phyloP scores from a whole-genome alignment of 2,888 invertebrate genomes.

The Aporophyla lueneburgensis region DNA sequence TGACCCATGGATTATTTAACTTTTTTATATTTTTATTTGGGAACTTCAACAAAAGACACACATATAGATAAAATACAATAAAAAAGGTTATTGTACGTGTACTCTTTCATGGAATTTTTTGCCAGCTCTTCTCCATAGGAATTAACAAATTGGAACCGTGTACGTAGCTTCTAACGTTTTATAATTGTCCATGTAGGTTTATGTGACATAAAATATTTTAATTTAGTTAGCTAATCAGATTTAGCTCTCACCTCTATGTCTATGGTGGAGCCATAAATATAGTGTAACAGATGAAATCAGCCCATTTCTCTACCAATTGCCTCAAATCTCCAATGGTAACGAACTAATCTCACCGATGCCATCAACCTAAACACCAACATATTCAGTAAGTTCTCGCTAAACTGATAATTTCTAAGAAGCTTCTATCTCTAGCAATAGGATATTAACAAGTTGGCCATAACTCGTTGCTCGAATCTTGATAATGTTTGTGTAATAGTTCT shows the following conservation, averaged over 20 bases:
- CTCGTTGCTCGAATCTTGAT: constrained; percentile 59
- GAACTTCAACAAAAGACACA: too few species aligned
- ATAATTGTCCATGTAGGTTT: too few species aligned
- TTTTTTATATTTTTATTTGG: background rate
- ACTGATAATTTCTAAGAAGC: constrained; percentile 59
- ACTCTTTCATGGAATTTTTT: too few species aligned
- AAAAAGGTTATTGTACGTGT: too few species aligned
- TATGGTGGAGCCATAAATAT: background rate
- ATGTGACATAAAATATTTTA: too few species aligned
- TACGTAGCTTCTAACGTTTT: too few species aligned
- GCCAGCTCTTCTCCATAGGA: too few species aligned
- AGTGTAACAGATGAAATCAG: constrained; percentile 12
- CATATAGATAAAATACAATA: too few species aligned
- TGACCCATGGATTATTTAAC: too few species aligned
- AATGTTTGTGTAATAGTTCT: constrained; percentile 58
- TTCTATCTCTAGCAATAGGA: constrained; percentile 55
- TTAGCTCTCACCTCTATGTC: background rate
- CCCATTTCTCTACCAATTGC: constrained; percentile 8
- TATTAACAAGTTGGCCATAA: constrained; percentile 63
- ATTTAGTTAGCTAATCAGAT: background rate
- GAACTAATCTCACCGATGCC: constrained; percentile 42
- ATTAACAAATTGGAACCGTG: too few species aligned
- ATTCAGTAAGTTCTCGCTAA: constrained; percentile 41
- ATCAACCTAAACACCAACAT: constrained; percentile 38
- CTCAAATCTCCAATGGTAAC: constrained; percentile 35